Conservation (phyloP, 2,888 invertebrate genomes). For the Oasisia sp. region DNA sequence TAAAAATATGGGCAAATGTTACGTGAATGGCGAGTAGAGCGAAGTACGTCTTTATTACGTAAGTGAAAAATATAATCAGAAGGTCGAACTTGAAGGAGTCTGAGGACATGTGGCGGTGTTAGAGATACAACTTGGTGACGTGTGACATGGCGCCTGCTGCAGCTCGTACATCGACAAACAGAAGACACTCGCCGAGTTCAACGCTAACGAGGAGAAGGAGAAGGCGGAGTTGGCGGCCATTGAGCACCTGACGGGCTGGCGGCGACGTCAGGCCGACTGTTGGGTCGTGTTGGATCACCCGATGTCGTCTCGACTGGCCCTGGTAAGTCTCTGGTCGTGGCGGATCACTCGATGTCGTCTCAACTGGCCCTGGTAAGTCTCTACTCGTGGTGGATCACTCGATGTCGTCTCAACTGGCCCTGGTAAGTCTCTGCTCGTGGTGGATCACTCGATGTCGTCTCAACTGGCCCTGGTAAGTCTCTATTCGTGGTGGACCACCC, state of each 20-base stretch:
- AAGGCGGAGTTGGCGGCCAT: constrained; percentile 51
- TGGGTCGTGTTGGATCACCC: constrained; percentile 64
- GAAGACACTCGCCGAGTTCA: constrained; percentile 59
- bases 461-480: too few relatives aligned
- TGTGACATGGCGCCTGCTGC: neutral
- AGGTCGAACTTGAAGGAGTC: constrained; percentile 27
- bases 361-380: constrained; percentile 56
- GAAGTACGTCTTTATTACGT: too few relatives aligned
- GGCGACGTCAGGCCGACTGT: constrained; percentile 53
- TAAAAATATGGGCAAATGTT: too few relatives aligned
- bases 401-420: too few relatives aligned
- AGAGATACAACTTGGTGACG: constrained; percentile 29
- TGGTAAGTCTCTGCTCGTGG: too few relatives aligned
- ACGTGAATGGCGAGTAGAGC: too few relatives aligned
- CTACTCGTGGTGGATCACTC: too few relatives aligned
- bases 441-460: too few relatives aligned
- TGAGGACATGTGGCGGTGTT: constrained; percentile 21
- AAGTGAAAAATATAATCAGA: too few relatives aligned
- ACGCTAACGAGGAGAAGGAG: constrained; percentile 55
- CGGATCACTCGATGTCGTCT: constrained; percentile 49
- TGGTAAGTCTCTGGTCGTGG: constrained; percentile 50
- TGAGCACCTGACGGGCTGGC: constrained; percentile 55
- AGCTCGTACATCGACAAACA: constrained; percentile 62
- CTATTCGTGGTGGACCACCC: too few relatives aligned
- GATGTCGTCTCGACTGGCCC: constrained; percentile 57